phyloP scores from a whole-genome alignment of 2,888 invertebrate genomes.

The Polydesmus complanatus region DNA sequence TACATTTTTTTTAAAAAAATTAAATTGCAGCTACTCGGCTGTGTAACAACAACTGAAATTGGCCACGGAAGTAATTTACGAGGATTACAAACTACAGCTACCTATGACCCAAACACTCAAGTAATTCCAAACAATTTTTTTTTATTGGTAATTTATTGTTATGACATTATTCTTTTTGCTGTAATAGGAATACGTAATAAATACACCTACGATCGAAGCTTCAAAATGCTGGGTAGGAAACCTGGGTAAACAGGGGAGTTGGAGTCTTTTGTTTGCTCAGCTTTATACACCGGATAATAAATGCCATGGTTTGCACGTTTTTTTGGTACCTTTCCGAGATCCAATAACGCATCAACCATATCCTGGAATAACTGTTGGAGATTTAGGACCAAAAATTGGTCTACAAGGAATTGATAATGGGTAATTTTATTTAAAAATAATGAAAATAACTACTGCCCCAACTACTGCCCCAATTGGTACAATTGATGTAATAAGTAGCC shows the following conservation, averaged over 20 bases:
- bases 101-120: constrained; percentile 54
- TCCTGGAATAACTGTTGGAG: constrained; percentile 73
- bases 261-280: constrained; percentile 77
- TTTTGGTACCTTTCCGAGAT: constrained; percentile 73
- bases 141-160: not conserved
- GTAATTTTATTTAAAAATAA: constrained; percentile 34
- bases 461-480: too few species aligned
- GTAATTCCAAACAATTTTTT: constrained; percentile 20
- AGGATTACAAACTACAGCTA: constrained; percentile 72
- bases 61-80: constrained; percentile 82
- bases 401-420: constrained; percentile 90
- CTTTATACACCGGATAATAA: constrained; percentile 62
- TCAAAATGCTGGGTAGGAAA: constrained; percentile 84
- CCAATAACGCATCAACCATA: constrained; percentile 52
- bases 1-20: not conserved
- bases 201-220: constrained; percentile 62
- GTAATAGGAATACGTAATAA: constrained; percentile 49
- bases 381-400: constrained; percentile 83
- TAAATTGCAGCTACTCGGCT: not conserved
- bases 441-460: too few species aligned
- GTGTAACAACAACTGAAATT: constrained; percentile 50
- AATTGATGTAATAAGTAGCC: too few species aligned
- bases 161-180: not conserved
- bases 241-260: constrained; percentile 49
- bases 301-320: constrained; percentile 74